phyloP scores from a whole-genome alignment of 2,888 invertebrate genomes.

The Erynnis tages region DNA sequence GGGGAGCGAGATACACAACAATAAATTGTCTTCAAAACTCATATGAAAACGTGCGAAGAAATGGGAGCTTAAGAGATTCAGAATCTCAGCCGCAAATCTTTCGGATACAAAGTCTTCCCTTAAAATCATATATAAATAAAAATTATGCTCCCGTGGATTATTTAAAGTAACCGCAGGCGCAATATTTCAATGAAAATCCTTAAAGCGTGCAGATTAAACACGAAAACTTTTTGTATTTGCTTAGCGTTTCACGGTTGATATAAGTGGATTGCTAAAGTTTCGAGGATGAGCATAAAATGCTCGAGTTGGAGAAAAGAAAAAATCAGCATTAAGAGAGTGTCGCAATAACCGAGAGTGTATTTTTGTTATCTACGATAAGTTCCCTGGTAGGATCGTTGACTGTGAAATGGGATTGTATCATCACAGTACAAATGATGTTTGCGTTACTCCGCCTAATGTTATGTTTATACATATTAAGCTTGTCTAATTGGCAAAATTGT shows the following conservation, averaged over 20 bases:
- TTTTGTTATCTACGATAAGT: slow-evolving; percentile 61
- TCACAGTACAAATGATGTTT: slow-evolving; percentile 26
- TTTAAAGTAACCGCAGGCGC: slow-evolving; percentile 65
- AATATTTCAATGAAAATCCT: slow-evolving; percentile 77
- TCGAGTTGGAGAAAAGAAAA: slow-evolving; percentile 62
- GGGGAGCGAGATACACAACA: slow-evolving; percentile 17
- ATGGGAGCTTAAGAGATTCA: slow-evolving; percentile 34
- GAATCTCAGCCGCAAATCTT: slow-evolving; percentile 36
- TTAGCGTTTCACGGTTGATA: slow-evolving; percentile 78
- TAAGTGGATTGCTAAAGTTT: slow-evolving; percentile 81
- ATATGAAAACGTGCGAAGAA: slow-evolving; percentile 31
- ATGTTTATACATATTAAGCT: no score
- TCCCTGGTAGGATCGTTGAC: slow-evolving; percentile 42
- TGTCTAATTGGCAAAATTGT: no score
- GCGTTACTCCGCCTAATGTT: background rate
- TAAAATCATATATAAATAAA: slow-evolving; percentile 52
- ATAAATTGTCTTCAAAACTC: slow-evolving; percentile 31
- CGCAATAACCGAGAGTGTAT: slow-evolving; percentile 67
- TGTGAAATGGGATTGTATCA: slow-evolving; percentile 24
- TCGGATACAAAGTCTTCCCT: slow-evolving; percentile 35
- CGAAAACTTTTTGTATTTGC: slow-evolving; percentile 78
- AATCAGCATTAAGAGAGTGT: slow-evolving; percentile 70
- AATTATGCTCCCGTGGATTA: slow-evolving; percentile 64
- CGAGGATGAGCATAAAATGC: slow-evolving; percentile 76
- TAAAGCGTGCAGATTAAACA: slow-evolving; percentile 77